phyloP scores from a whole-genome alignment of 2,113 vertebrate genomes.

The Ramphastos sulfuratus region DNA sequence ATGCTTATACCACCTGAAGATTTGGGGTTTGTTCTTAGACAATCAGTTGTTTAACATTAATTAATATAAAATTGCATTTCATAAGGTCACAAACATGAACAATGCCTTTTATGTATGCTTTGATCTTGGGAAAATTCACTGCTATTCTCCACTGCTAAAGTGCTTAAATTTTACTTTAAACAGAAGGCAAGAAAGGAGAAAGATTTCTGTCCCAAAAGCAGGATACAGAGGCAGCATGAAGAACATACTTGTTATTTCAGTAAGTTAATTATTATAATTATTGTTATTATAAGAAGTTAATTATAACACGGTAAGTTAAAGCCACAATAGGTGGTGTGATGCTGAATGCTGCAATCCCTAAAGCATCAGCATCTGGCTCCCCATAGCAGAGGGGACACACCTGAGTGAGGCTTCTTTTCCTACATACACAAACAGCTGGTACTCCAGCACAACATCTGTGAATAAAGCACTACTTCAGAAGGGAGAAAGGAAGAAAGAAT shows the following conservation, averaged over 20 bases:
- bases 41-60: not conserved
- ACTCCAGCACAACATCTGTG: not conserved
- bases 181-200: not conserved
- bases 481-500: not conserved
- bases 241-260: slow-evolving; percentile 45
- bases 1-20: not conserved
- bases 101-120: not conserved
- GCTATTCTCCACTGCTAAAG: not conserved
- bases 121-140: not conserved
- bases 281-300: slow-evolving; percentile 56
- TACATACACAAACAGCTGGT: not conserved
- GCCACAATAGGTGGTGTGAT: not conserved
- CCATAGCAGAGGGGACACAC: not conserved
- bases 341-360: not conserved
- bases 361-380: not conserved
- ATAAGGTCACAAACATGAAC: not conserved
- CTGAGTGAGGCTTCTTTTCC: not conserved
- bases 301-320: slow-evolving; percentile 12
- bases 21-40: slow-evolving; percentile 10
- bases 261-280: slow-evolving; percentile 57
- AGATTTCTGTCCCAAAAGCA: slow-evolving; percentile 17
- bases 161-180: not conserved
- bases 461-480: not conserved
- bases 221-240: not conserved
- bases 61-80: slow-evolving; percentile 21